Evolutionary conservation across 2,888 invertebrate species (phyloP).

Genomic region (Meloe dianella): DNA sequence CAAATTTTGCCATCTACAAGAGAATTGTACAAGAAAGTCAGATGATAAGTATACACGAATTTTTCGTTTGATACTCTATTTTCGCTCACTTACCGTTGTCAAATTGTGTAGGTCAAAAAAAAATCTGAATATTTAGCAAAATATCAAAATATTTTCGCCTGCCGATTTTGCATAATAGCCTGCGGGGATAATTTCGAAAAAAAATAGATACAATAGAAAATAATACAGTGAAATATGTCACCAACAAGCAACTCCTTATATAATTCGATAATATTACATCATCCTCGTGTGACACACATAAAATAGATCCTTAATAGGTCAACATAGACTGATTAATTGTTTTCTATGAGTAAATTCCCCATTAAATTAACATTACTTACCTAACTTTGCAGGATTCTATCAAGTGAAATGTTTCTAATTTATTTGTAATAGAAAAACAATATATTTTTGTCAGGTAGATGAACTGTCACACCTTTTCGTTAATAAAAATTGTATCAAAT

Average conservation of each 20-base stretch:
- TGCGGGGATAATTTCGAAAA: not conserved
- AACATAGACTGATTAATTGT: not conserved
- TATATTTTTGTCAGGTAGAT: not conserved
- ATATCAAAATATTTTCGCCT: too few relatives aligned
- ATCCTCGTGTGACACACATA: not conserved
- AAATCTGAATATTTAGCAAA: too few relatives aligned
- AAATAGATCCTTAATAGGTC: not conserved
- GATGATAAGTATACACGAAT: too few relatives aligned
- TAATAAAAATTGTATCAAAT: not conserved
- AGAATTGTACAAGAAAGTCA: too few relatives aligned
- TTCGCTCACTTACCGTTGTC: too few relatives aligned
- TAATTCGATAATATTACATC: not conserved
- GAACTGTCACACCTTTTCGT: not conserved
- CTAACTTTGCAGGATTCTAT: not conserved
- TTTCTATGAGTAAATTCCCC: not conserved
- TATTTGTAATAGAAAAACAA: not conserved
- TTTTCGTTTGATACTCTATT: too few relatives aligned
- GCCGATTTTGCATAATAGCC: too few relatives aligned
- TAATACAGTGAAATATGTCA: not conserved
- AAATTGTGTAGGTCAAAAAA: too few relatives aligned
- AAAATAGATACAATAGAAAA: not conserved
- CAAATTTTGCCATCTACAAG: too few relatives aligned
- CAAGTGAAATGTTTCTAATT: constrained; percentile 7
- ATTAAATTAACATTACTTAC: not conserved
- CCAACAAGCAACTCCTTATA: not conserved